Percentiles rank a stretch among this genome's conserved stretches.
Evolutionary conservation across 2,797 vertebrate species (phyloP).

Genomic region (Malurus leucopterus): DNA sequence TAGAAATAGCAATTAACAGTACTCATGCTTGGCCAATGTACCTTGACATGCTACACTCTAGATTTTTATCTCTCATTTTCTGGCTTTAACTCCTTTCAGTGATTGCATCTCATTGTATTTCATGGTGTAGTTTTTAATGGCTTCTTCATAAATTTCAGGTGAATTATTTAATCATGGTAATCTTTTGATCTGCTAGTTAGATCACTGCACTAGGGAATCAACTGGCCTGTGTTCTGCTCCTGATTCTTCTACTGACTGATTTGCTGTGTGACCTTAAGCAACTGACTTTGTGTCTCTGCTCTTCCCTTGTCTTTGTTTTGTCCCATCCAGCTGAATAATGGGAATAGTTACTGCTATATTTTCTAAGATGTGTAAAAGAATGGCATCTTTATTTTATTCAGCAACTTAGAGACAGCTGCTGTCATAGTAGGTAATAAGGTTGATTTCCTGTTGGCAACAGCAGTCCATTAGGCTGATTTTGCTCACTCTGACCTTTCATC

Average conservation of each 20-base stretch:
- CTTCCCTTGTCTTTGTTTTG: conserved; percentile 43
- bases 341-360: background rate
- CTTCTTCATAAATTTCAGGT: conserved; percentile 20
- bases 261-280: conserved; percentile 26
- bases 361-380: background rate
- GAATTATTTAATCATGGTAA: background rate
- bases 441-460: conserved; percentile 7
- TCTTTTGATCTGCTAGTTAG: conserved; percentile 3
- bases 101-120: conserved; percentile 32
- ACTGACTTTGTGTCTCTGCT: conserved; percentile 36
- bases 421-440: conserved; percentile 6
- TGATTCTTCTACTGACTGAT: conserved; percentile 20
- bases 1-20: conserved; percentile 23
- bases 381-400: conserved; percentile 4
- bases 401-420: background rate
- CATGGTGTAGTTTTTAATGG: conserved; percentile 37
- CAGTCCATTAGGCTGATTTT: conserved; percentile 19
- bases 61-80: conserved; percentile 33
- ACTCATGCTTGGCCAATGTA: background rate
- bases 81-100: conserved; percentile 17
- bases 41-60: background rate
- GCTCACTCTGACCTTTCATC: conserved; percentile 31
- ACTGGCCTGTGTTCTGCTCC: background rate
- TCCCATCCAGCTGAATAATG: conserved; percentile 10
- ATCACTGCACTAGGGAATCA: background rate